Evolutionary conservation across 2,797 vertebrate species (phyloP), one percentile per base, ranked within the genome.

Genomic region (Tolypeutes matacus): DNA sequence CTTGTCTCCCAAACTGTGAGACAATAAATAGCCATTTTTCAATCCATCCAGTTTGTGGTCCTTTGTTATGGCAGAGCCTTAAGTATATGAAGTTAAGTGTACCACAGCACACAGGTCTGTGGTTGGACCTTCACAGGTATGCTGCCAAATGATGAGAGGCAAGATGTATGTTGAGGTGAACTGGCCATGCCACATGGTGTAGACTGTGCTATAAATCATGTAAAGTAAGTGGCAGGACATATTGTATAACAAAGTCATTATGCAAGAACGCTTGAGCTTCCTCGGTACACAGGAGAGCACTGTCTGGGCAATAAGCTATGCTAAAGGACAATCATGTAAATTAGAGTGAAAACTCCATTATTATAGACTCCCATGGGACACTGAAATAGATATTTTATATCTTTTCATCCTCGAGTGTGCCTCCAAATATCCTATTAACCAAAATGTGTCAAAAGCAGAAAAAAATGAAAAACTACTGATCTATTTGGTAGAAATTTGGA

Each of bases 401-500:
- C 72, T 78, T 93, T 94, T 75, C 75, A 91, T 75, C 31, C 31
- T 65, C 14, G 25, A 36, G 27, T 76, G n/a, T 82, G 5, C 34
- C 56, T 51, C 60, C 3, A 88, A 84, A 91, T 78, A 42, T 34
- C 75, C 25, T 58, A 27, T 85, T 58, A 85, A 76, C 27, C 53
- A 80, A 77, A 82, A 76, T 76, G 25, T 88, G 13, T 67, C 39
- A 75, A 49, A 95, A 93, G 87, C 7, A 58, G 31, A 42, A 65
- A 67, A 64, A 76, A n/a, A 5, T 20, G 67, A 2, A 65, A 20
- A 89, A 91, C 53, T 42, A 78, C 18, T 39, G 7, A 81, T 72
- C 23, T 49, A 60, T 82, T 69, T 88, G 20, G 21, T 76, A n/a
- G n/a, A 93, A 60, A 81, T 93, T 76, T 36, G 91, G 12, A 89